Evolutionary conservation across 1,140 invertebrate genomes (phyloP).

Genomic region (Oedothorax gibbosus): DNA sequence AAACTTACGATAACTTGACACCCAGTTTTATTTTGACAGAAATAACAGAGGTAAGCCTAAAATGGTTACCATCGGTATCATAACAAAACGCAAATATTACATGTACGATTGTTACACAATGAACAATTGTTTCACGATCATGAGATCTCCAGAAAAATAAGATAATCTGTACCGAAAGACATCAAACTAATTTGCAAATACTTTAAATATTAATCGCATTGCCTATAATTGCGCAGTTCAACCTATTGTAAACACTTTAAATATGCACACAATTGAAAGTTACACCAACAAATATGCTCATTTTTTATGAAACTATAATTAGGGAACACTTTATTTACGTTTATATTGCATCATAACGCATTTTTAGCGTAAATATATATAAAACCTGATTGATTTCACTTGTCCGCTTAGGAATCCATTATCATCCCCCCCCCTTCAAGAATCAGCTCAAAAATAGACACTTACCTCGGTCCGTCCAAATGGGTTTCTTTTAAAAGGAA

Average conservation of each 20-base stretch:
- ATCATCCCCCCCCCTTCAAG: too few relatives aligned
- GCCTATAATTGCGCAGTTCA: slow-evolving; percentile 14
- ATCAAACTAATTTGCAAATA: neutral
- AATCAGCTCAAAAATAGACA: slow-evolving; percentile 54
- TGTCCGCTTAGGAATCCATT: slow-evolving; percentile 11
- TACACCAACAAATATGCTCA: too few relatives aligned
- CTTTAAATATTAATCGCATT: neutral
- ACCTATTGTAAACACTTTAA: slow-evolving; percentile 2
- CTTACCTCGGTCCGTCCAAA: slow-evolving; percentile 69
- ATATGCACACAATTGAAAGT: neutral
- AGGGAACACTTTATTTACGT: too few relatives aligned
- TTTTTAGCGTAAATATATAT: neutral
- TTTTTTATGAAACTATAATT: too few relatives aligned
- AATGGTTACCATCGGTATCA: slow-evolving; percentile 6
- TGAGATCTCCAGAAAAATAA: too few relatives aligned
- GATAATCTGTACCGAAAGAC: neutral
- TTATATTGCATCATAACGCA: too few relatives aligned
- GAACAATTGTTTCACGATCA: too few relatives aligned
- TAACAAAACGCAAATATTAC: neutral
- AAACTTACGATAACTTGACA: slow-evolving; percentile 9
- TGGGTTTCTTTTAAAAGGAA: slow-evolving; percentile 66
- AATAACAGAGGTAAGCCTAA: slow-evolving; percentile 30
- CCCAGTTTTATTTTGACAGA: slow-evolving; percentile 35
- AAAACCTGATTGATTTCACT: slow-evolving; percentile 1
- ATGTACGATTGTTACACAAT: neutral